phyloP scores from a whole-genome alignment of 2,113 vertebrate genomes.

The Noctilio leporinus region DNA sequence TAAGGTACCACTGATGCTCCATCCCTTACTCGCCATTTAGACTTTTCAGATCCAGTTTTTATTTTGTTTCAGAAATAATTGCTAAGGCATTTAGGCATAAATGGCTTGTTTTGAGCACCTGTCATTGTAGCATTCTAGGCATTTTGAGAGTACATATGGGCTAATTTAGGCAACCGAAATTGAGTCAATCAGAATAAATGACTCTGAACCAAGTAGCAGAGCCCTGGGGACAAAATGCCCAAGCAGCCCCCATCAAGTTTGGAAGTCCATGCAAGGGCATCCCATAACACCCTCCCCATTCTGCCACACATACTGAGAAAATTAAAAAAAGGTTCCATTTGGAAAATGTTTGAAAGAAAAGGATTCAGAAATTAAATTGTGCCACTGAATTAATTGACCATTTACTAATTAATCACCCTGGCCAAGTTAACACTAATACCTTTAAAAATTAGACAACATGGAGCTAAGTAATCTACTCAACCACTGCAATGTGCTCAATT shows the following conservation, averaged over 20 bases:
- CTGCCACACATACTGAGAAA: not conserved
- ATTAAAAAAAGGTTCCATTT: not conserved
- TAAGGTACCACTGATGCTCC: not conserved
- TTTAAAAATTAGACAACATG: not conserved
- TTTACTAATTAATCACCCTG: not conserved
- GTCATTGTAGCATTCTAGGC: not conserved
- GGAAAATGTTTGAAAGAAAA: not conserved
- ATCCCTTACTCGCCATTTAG: not conserved
- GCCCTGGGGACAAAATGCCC: not conserved
- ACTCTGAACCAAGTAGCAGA: not conserved
- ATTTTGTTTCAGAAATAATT: not conserved
- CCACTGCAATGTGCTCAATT: not conserved
- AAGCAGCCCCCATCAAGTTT: not conserved
- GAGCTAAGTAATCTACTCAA: not conserved
- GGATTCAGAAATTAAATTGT: not conserved
- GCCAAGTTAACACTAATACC: not conserved
- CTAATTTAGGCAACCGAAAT: not conserved
- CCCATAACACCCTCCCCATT: too few species aligned
- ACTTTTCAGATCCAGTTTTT: conserved; percentile 12
- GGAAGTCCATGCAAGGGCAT: not conserved
- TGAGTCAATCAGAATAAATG: not conserved
- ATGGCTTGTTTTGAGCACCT: not conserved
- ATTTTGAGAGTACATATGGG: not conserved
- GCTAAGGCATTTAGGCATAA: not conserved
- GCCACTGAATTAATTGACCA: not conserved